phyloP scores from a whole-genome alignment of 1,140 invertebrate species.

The Ylistrum balloti region DNA sequence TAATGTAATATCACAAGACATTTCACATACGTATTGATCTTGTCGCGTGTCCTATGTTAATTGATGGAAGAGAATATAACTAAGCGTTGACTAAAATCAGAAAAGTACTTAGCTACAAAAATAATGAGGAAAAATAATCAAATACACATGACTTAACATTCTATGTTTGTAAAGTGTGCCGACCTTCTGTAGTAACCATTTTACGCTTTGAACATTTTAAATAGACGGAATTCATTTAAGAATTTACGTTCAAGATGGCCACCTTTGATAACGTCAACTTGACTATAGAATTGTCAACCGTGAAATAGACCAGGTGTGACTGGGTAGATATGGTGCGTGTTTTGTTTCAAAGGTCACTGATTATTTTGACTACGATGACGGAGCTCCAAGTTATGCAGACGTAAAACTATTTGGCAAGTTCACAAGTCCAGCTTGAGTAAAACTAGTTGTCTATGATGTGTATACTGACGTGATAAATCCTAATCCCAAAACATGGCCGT shows the following conservation, averaged over 20 bases:
- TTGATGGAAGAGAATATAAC: not conserved
- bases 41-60: not conserved
- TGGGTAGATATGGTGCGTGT: not conserved
- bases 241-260: conserved; percentile 25
- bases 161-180: not conserved
- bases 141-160: not conserved
- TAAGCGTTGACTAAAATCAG: not conserved
- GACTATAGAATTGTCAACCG: not conserved
- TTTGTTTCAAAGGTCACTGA: not conserved
- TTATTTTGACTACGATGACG: not conserved
- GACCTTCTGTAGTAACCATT: not conserved
- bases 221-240: not conserved
- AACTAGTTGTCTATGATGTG: not conserved
- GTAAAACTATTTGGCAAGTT: conserved; percentile 34
- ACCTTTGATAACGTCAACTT: conserved; percentile 22
- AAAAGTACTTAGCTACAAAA: not conserved
- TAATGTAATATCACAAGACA: not conserved
- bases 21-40: not conserved
- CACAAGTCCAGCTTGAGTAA: not conserved
- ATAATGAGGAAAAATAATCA: not conserved
- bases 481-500: not conserved
- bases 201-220: not conserved
- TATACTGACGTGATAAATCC: not conserved
- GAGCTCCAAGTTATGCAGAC: not conserved
- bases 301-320: not conserved